Evolutionary conservation across 1,140 invertebrate genomes (phyloP).

Genomic region (Macrocentrus cingulum): DNA sequence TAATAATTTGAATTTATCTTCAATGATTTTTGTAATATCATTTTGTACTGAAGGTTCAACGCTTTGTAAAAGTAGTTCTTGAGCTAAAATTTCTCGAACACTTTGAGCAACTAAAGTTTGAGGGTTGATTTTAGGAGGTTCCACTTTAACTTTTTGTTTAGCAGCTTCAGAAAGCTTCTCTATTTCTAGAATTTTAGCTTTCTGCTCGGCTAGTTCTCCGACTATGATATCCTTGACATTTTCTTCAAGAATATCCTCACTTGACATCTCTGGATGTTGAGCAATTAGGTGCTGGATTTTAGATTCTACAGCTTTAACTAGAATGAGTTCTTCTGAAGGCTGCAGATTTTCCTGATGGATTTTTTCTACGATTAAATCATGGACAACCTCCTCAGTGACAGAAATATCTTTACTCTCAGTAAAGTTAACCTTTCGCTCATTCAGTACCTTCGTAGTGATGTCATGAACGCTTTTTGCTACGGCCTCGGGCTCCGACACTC

Average conservation of each 20-base stretch:
- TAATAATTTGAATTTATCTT: conserved; percentile 14
- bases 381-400: conserved; percentile 18
- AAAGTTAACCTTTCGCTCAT: neutral
- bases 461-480: neutral
- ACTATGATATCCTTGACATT: no score
- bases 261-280: no score
- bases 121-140: neutral
- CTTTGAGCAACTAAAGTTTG: conserved; percentile 3
- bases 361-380: conserved; percentile 1
- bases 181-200: no score
- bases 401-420: no score
- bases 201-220: no score
- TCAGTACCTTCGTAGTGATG: neutral
- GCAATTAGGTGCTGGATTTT: no score
- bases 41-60: conserved; percentile 21
- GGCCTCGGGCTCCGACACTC: neutral
- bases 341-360: neutral
- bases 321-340: neutral
- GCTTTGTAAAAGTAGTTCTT: conserved; percentile 6
- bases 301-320: no score
- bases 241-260: no score
- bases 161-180: no score
- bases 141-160: no score
- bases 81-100: conserved; percentile 22
- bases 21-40: conserved; percentile 25